These are phyloP conservation scores for Lagenorhynchus albirostris DNA, from an alignment of 2,113 vertebrate species.

Conservation along the genomic window DNA sequence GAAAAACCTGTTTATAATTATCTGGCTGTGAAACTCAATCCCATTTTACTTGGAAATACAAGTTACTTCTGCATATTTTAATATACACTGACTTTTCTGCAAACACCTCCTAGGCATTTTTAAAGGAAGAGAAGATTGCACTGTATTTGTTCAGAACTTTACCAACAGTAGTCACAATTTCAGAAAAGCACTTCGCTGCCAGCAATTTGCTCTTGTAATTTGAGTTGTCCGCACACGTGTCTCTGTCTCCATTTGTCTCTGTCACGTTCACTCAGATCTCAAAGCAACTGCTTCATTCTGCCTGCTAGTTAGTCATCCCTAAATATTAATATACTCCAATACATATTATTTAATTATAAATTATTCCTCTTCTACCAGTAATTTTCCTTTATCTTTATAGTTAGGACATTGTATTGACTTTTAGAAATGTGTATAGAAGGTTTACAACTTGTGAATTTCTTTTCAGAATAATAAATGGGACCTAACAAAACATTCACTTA, in stretches of 20 bases:
- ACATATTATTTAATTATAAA: neutral
- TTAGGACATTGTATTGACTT: neutral
- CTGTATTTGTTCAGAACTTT: neutral
- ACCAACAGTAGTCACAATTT: neutral
- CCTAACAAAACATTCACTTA: constrained; percentile 11
- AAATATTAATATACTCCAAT: neutral
- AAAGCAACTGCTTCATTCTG: neutral
- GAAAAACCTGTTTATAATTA: neutral
- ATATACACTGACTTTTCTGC: neutral
- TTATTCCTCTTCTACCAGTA: neutral
- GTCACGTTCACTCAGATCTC: neutral
- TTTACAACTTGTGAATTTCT: constrained; percentile 23
- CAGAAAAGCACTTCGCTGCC: neutral
- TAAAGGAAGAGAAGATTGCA: neutral
- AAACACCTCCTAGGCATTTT: neutral
- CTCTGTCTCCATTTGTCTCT: neutral
- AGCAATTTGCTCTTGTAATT: neutral
- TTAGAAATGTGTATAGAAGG: neutral
- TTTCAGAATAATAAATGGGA: neutral
- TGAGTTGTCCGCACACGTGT: neutral
- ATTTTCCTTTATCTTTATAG: constrained; percentile 13
- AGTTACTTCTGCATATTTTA: constrained; percentile 29
- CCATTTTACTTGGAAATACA: neutral
- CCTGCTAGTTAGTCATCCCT: neutral
- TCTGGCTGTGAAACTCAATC: neutral